Evolutionary conservation across 2,797 vertebrate genomes (phyloP), one percentile per base, ranked within the genome.

Genomic region (Trachurus trachurus): DNA sequence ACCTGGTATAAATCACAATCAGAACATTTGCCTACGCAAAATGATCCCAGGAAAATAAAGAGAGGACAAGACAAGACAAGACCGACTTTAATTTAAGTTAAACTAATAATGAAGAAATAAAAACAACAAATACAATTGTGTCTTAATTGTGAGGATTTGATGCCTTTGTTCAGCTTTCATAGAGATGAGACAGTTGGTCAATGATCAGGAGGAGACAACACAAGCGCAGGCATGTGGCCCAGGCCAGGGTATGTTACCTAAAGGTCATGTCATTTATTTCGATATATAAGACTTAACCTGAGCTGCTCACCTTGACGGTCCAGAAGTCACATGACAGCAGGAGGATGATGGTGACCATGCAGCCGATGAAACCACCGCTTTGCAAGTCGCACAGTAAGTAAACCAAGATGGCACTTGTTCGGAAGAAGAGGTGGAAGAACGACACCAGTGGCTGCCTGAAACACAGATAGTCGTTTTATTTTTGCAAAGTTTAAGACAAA

Each of bases 261-360:
- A 34, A 16, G 44, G n/a, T n/a, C 2, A 26, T 39, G 12, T 47
- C 3, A 49, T 53, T 11, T 40, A 11, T n/a, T 40, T 16, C 31
- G 4, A 17, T 1, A 6, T 31, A 8, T 29, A 19, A 10, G 19
- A 6, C 7, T 13, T 3, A 13, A 42, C 21, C 12, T 42, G 22
- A 26, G 17, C 10, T 5, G 10, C 93, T 85, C 88, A 99, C 97
- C 95, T 99, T 99, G 0, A 99, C 98, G 44, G 97, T 96, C 98
- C 98, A 99, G 89, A 99, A 99, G 94, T 98, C 98, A 93, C 97
- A 99, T 0, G 98, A 98, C 74, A 98, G 93, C 60, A 99, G 93
- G 59, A 99, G 96, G 86, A 99, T 98, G 86, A 98, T 98, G 66
- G 96, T 95, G 83, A 99, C 97, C 97, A 98, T 98, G 68, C 96